Evolutionary conservation across 2,888 invertebrate genomes (phyloP), one percentile per base, ranked within the genome.

Genomic region (Heliconius charithonia): DNA sequence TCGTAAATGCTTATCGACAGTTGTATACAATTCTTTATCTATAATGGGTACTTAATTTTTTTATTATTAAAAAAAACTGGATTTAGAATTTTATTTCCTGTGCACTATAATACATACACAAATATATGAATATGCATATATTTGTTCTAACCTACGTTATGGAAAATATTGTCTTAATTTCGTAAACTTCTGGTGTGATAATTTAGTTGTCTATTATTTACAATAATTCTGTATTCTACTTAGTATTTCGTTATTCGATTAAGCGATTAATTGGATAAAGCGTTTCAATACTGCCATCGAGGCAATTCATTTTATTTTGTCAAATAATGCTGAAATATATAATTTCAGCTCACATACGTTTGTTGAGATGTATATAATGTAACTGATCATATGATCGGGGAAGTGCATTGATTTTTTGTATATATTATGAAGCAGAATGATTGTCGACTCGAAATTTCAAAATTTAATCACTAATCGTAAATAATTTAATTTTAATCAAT

Each of bases 401-500:
- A 25, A 32, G 29, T 32, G 22, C 13, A 56, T 29, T 51, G 7
- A n/a, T 3, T 67, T n/a, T 41, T 25, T n/a, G 13, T 56, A 32
- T 32, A 6, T 16, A 62, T 29, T 32, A 37, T 65, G 25, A 65
- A 66, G 66, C 59, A 67, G 13, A 69, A 69, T 32, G 19, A 74
- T 66, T 77, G 73, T 73, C 73, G 77, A 73, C 73, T 78, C 72
- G 51, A 41, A 77, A 45, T n/a, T 67, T 45, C 41, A 67, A 9
- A 73, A 41, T 66, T 62, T 59, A 73, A 63, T 67, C 45, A n/a
- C 56, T 41, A 67, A 67, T 78, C 45, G 27, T 29, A 77, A 66
- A 77, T 77, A 77, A 56, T 73, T 67, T 74, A 62, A 56, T 71
- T 71, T 71, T 29, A 72, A 59, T 72, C 37, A 59, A 72, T 72